Conservation (phyloP, 2,113 vertebrate species). For the Sphaerodactylus townsendi region DNA sequence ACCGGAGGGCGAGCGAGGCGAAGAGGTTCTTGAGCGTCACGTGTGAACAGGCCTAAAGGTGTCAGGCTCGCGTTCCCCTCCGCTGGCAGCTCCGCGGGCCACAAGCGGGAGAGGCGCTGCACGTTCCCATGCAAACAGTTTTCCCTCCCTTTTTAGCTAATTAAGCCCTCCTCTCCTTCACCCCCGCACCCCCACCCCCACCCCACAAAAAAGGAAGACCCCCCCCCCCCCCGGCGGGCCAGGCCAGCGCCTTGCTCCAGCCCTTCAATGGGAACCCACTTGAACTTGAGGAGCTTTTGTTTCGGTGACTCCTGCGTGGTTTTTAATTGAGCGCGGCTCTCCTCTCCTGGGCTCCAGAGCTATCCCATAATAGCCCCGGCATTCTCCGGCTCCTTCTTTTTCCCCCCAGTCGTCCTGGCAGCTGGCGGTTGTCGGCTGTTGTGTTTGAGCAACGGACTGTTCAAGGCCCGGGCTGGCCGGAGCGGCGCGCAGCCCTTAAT, state of each 20-base stretch:
- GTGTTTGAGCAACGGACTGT: conserved; percentile 66
- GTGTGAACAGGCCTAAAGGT: conserved; percentile 23
- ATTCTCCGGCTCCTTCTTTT: conserved; percentile 43
- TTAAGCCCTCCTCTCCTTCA: background rate
- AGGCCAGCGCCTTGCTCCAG: conserved; percentile 20
- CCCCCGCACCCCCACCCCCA: too few relatives aligned
- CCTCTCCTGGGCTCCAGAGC: conserved; percentile 23
- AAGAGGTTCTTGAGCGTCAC: background rate
- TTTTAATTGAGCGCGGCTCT: conserved; percentile 66
- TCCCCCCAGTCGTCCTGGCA: conserved; percentile 47
- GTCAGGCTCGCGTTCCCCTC: conserved; percentile 26
- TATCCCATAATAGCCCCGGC: conserved; percentile 49
- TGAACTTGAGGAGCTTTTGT: conserved; percentile 59
- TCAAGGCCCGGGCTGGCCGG: conserved; percentile 47
- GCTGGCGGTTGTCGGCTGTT: conserved; percentile 62
- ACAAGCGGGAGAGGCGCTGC: background rate
- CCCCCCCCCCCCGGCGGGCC: background rate
- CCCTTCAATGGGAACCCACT: conserved; percentile 54
- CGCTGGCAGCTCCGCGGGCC: conserved; percentile 15
- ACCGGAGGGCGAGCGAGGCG: background rate
- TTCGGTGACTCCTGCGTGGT: conserved; percentile 61
- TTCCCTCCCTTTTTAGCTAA: background rate
- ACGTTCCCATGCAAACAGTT: background rate
- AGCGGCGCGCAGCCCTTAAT: conserved; percentile 49
- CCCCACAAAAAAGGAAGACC: background rate